Evolutionary conservation across 2,888 invertebrate species (phyloP), one percentile per base, ranked within the genome.

Genomic region (Eurytoma adleriae): DNA sequence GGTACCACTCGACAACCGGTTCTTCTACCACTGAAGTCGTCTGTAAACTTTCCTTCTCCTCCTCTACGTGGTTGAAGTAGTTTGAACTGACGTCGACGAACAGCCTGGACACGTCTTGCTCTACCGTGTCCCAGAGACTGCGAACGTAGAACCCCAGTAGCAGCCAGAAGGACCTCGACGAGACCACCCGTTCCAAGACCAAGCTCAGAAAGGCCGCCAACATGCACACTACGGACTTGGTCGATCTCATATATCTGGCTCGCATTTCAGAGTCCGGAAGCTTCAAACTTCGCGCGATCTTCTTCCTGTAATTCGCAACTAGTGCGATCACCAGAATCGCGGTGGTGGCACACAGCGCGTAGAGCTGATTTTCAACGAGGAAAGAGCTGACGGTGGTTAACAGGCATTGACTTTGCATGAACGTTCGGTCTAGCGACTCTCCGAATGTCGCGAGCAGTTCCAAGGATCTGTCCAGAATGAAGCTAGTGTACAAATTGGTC

Each of bases 131-230:
- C 79, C 75, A 81, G 13, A 76, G 14, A 0, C 54, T 18, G 3
- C 79, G 79, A n/a, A 24, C 16, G 20, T 3, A 64, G 16, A 68
- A 68, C 2, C 81, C 81, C 18, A 81, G 0, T 5, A 67, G 57
- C 0, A 76, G 18, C 81, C 81, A 81, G 18, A 81, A 79, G 2
- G 73, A 57, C 62, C 40, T 79, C 5, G 78, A 81, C 3, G 73
- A 70, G 0, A 72, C 1, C 18, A 72, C 1, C 14, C 30, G 54
- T 1, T 61, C 24, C 1, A 20, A n/a, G 7, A 48, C 13, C 5
- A 61, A 24, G 13, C 16, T 52, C 13, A 67, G 1, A 3, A 59
- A 24, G 30, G 0, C 12, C 0, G 56, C 4, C 0, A 14, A 14
- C 3, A 7, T 16, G 20, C 5, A 20, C 4, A 18, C 16, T 3